phyloP scores from a whole-genome alignment of 2,888 invertebrate species.

The Diachrysia chrysitis region DNA sequence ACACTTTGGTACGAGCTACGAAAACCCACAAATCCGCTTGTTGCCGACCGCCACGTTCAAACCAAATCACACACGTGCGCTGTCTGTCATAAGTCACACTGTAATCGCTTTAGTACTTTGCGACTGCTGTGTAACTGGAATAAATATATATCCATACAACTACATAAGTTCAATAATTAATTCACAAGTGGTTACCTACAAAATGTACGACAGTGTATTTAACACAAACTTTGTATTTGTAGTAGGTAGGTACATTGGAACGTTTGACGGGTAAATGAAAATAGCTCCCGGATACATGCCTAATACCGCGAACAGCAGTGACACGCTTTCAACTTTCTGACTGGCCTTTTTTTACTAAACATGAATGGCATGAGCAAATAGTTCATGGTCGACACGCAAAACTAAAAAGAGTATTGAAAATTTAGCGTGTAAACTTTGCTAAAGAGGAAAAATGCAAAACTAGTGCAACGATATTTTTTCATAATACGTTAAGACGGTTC shows the following conservation, averaged over 20 bases:
- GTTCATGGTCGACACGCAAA: conserved; percentile 2
- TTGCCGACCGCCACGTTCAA: not conserved
- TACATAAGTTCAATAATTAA: not conserved
- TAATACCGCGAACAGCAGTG: not conserved
- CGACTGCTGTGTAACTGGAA: conserved; percentile 9
- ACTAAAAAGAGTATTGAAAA: not conserved
- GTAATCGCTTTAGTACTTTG: not conserved
- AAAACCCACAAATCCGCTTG: conserved; percentile 34
- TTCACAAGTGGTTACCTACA: not conserved
- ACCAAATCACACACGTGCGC: not conserved
- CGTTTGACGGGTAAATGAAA: not conserved
- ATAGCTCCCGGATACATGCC: conserved; percentile 1
- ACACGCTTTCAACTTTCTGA: conserved; percentile 12
- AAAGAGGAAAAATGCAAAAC: not conserved
- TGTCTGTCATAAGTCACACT: not conserved
- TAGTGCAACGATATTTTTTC: not conserved
- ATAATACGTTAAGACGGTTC: not conserved
- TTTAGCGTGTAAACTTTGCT: not conserved
- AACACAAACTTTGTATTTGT: not conserved
- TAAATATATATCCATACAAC: not conserved
- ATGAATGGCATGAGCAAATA: conserved; percentile 4
- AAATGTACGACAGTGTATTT: not conserved
- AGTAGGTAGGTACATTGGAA: not conserved
- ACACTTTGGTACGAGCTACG: not conserved
- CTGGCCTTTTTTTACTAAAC: conserved; percentile 4